These are phyloP conservation scores for Trimorus sp. DNA, from an alignment of 2,888 invertebrate genomes.

Conservation along the genomic window DNA sequence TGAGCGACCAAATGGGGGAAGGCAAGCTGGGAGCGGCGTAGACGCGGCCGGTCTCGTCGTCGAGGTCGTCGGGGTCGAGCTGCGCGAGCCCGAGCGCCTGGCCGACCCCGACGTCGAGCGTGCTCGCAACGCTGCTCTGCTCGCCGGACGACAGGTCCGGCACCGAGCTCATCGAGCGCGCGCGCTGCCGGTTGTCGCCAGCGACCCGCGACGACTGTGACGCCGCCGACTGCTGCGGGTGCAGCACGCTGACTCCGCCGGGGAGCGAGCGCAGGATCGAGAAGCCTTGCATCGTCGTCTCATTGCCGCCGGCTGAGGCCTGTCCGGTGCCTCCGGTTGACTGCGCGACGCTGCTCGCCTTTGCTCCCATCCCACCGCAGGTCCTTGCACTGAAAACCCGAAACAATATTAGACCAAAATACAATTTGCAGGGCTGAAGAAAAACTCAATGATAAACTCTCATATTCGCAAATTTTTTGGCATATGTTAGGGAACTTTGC, in stretches of 20 bases:
- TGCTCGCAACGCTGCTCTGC: slow-evolving; percentile 86
- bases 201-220: slow-evolving; percentile 78
- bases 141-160: slow-evolving; percentile 86
- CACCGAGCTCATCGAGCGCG: slow-evolving; percentile 91
- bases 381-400: slow-evolving; percentile 35
- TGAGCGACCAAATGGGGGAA: slow-evolving; percentile 95
- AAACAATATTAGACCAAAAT: no score
- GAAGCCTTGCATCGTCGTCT: slow-evolving; percentile 84
- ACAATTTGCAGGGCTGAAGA: no score
- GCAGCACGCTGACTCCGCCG: slow-evolving; percentile 88
- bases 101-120: slow-evolving; percentile 85
- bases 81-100: slow-evolving; percentile 87
- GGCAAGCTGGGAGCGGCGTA: slow-evolving; percentile 95
- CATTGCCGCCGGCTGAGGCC: slow-evolving; percentile 88
- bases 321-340: slow-evolving; percentile 84
- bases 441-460: no score
- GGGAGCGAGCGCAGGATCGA: slow-evolving; percentile 87
- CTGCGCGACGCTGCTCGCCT: slow-evolving; percentile 88
- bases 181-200: slow-evolving; percentile 86
- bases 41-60: slow-evolving; percentile 86
- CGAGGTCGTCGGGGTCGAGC: slow-evolving; percentile 86
- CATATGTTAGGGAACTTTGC: no score
- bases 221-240: slow-evolving; percentile 81
- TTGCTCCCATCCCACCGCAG: slow-evolving; percentile 87
- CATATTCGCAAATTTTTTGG: no score